A percentile compares a stretch with the other conserved stretches of the same genome.
phyloP scores from a whole-genome alignment of 2,113 vertebrate species.

The Ammospiza nelsoni region DNA sequence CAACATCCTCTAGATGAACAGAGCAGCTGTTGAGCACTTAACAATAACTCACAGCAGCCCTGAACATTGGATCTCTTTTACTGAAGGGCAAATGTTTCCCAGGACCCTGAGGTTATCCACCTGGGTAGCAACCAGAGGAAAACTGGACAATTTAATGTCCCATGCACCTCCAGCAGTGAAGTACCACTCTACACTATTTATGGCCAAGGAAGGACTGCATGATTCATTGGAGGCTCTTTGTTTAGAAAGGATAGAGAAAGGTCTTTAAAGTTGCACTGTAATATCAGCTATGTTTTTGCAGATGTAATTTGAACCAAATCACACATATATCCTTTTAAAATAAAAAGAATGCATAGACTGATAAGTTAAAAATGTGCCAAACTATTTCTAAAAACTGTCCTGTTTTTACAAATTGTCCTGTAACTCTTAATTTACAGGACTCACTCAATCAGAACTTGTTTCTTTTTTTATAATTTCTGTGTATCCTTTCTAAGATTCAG shows the following conservation, averaged over 20 bases:
- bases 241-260: background rate
- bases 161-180: conserved; percentile 3
- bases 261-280: background rate
- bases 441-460: background rate
- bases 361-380: background rate
- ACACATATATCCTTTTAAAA: background rate
- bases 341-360: background rate
- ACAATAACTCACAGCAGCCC: conserved; percentile 31
- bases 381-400: background rate
- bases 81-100: conserved; percentile 36
- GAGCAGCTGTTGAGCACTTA: conserved; percentile 10
- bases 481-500: background rate
- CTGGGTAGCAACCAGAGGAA: conserved; percentile 26
- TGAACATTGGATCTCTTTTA: background rate
- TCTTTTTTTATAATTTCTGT: background rate
- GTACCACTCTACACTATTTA: conserved; percentile 15
- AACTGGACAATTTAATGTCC: background rate
- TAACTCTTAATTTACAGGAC: background rate
- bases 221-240: conserved; percentile 1
- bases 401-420: background rate
- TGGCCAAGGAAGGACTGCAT: background rate
- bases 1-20: conserved; percentile 16
- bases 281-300: background rate
- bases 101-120: conserved; percentile 59
- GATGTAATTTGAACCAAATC: background rate